phyloP scores from a whole-genome alignment of 2,113 vertebrate species.

The Coryphaenoides rupestris region DNA sequence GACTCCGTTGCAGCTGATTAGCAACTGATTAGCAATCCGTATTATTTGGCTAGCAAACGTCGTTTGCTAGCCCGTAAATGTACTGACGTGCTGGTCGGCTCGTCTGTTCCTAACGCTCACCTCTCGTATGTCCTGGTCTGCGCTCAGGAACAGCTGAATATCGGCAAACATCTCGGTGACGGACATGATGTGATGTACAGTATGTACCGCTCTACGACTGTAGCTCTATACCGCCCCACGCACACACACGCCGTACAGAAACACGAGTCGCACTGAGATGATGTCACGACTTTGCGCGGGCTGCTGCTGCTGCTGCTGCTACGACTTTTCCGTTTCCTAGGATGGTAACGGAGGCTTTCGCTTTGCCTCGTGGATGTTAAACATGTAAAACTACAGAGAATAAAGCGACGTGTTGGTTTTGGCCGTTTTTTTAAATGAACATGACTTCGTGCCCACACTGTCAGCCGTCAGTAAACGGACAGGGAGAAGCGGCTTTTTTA shows the following conservation, averaged over 20 bases:
- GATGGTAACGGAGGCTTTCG: too few species aligned
- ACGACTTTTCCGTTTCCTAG: too few species aligned
- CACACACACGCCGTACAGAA: slow-evolving; percentile 22
- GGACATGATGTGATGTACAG: slow-evolving; percentile 74
- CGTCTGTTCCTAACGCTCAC: slow-evolving; percentile 50
- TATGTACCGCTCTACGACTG: background rate
- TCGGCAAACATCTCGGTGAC: slow-evolving; percentile 90
- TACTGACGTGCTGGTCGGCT: background rate
- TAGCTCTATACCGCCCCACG: slow-evolving; percentile 33
- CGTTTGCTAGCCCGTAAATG: background rate
- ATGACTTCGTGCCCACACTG: too few species aligned
- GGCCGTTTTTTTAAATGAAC: too few species aligned
- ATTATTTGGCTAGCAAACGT: background rate
- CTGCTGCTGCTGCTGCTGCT: too few species aligned
- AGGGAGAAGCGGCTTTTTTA: too few species aligned
- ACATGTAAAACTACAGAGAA: too few species aligned
- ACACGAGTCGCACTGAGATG: slow-evolving; percentile 27
- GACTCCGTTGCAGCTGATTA: too few species aligned
- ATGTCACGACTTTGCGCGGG: slow-evolving; percentile 28
- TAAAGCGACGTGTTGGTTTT: too few species aligned
- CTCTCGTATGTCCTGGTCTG: slow-evolving; percentile 93
- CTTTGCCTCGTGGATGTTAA: too few species aligned
- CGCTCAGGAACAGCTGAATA: slow-evolving; percentile 86
- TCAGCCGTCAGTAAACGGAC: too few species aligned
- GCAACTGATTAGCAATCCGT: background rate